Percentiles rank a stretch among this genome's conserved stretches.
phyloP scores from a whole-genome alignment of 1,140 invertebrate genomes.

The Lasioglossum baleicum region DNA sequence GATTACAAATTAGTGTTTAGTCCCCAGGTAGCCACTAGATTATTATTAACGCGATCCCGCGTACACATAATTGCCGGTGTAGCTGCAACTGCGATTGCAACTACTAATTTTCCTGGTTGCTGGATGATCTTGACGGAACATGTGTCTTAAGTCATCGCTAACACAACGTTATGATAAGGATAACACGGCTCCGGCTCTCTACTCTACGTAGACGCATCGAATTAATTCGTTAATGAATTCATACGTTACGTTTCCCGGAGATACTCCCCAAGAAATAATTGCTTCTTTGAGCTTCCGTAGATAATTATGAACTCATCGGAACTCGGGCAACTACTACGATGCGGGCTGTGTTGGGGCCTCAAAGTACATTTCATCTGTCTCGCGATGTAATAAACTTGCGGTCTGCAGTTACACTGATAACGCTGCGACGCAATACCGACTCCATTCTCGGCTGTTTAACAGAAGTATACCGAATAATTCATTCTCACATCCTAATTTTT shows the following conservation, averaged over 20 bases:
- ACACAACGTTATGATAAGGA: constrained; percentile 18
- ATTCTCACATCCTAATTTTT: background rate
- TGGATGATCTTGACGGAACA: constrained; percentile 43
- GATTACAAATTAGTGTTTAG: constrained; percentile 58
- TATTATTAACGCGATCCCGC: constrained; percentile 60
- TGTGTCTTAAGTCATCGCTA: constrained; percentile 31
- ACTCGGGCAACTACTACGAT: background rate
- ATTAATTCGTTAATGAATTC: background rate
- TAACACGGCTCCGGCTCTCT: background rate
- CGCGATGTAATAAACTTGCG: background rate
- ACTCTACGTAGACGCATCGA: background rate
- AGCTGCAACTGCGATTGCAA: constrained; percentile 53
- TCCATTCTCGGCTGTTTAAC: background rate
- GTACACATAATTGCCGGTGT: constrained; percentile 46
- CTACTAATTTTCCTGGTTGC: constrained; percentile 50
- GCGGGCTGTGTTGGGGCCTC: background rate
- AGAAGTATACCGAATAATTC: background rate
- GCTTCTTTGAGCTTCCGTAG: background rate
- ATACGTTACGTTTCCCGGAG: background rate
- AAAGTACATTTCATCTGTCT: background rate
- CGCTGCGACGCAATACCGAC: background rate
- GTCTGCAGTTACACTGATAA: background rate
- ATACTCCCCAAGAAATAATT: background rate
- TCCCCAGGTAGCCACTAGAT: constrained; percentile 51
- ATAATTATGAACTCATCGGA: background rate